Conservation (phyloP, 2,113 vertebrate genomes). For the Bungarus multicinctus region DNA sequence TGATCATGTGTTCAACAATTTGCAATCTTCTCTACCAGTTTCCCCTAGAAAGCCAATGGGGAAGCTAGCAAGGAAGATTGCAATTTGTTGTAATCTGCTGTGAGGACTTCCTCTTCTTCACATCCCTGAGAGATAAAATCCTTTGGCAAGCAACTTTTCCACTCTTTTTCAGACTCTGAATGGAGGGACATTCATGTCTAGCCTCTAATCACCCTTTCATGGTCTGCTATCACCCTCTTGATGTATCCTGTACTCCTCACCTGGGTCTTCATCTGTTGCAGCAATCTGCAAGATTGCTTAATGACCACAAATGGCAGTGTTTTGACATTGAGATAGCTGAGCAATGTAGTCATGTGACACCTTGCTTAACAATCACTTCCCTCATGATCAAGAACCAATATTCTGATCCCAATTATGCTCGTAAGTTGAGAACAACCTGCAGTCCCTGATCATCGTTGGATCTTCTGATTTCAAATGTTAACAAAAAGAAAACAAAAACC, state of each 20-base stretch:
- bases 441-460: neutral
- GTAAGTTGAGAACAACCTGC: neutral
- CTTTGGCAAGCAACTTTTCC: neutral
- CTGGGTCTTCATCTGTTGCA: neutral
- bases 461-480: neutral
- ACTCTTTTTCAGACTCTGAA: neutral
- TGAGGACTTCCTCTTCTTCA: neutral
- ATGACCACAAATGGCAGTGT: neutral
- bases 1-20: neutral
- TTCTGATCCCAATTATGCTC: neutral
- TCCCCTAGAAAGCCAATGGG: neutral
- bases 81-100: neutral
- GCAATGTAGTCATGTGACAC: neutral
- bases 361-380: neutral
- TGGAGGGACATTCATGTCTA: neutral
- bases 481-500: neutral
- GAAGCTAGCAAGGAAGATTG: neutral
- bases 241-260: neutral
- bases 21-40: neutral
- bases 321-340: neutral
- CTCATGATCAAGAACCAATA: neutral
- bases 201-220: neutral
- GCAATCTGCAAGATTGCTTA: neutral
- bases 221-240: neutral
- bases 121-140: neutral